These are phyloP conservation scores for Brenthis daphne DNA, from an alignment of 2,888 invertebrate genomes.

Conservation along the genomic window DNA sequence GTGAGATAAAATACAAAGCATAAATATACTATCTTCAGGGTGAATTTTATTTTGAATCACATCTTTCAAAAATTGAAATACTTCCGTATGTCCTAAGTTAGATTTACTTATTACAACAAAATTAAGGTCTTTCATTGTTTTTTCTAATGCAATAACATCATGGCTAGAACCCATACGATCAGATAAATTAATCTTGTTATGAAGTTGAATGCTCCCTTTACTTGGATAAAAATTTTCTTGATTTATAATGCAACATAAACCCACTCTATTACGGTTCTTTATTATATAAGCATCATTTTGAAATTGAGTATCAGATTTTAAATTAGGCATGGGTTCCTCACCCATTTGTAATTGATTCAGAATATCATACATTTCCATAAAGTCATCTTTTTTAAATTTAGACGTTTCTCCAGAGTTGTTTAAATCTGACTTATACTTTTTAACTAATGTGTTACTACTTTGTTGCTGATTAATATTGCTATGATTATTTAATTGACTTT, in stretches of 20 bases:
- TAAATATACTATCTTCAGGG: conserved; percentile 65
- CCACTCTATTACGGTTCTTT: conserved; percentile 60
- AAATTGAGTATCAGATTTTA: conserved; percentile 57
- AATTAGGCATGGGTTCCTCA: conserved; percentile 46
- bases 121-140: conserved; percentile 63
- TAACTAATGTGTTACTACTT: conserved; percentile 36
- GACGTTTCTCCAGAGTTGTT: conserved; percentile 37
- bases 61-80: conserved; percentile 59
- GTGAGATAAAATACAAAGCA: conserved; percentile 73
- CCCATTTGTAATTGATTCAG: conserved; percentile 50
- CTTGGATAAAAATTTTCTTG: conserved; percentile 70
- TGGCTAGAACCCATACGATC: conserved; percentile 60
- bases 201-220: conserved; percentile 56
- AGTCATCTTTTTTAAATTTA: conserved; percentile 45
- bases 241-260: conserved; percentile 71
- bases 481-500: conserved; percentile 48
- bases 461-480: conserved; percentile 6
- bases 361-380: conserved; percentile 52
- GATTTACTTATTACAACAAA: conserved; percentile 60
- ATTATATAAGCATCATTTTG: conserved; percentile 58
- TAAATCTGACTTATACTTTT: conserved; percentile 37
- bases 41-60: conserved; percentile 54
- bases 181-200: conserved; percentile 24
- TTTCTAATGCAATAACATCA: conserved; percentile 57
- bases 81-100: conserved; percentile 59